phyloP scores from a whole-genome alignment of 23 tunicate species.

The Clavelina lepadiformis region DNA sequence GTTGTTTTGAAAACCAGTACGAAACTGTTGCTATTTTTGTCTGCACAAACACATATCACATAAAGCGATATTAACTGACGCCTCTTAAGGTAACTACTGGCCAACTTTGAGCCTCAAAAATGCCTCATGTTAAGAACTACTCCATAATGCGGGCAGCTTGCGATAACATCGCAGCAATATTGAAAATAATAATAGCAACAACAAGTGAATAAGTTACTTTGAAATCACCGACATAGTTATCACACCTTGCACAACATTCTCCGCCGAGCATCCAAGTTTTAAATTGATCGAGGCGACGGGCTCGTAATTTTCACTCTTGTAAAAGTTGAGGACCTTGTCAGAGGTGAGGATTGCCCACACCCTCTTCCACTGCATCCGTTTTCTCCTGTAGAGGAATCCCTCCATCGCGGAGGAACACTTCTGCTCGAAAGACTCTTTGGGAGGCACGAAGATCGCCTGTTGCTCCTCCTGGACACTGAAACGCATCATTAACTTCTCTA shows the following conservation, averaged over 20 bases:
- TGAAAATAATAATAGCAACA: too few relatives aligned
- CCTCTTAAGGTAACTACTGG: too few relatives aligned
- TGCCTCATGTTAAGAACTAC: too few relatives aligned
- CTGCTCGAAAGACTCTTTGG: neutral
- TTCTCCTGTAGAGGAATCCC: slow-evolving; percentile 50
- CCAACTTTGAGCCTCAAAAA: too few relatives aligned
- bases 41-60: too few relatives aligned
- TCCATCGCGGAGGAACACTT: slow-evolving; percentile 26
- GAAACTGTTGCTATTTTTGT: slow-evolving; percentile 3
- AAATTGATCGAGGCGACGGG: neutral
- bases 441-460: neutral
- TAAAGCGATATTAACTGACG: too few relatives aligned
- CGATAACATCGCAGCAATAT: too few relatives aligned
- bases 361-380: slow-evolving; percentile 45
- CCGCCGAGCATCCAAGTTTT: slow-evolving; percentile 37
- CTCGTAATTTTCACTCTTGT: slow-evolving; percentile 21
- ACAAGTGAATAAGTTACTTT: neutral
- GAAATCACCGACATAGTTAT: neutral
- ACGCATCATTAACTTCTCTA: too few relatives aligned
- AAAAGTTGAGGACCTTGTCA: slow-evolving; percentile 35
- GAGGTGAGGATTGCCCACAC: slow-evolving; percentile 52
- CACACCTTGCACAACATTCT: slow-evolving; percentile 54
- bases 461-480: too few relatives aligned
- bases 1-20: neutral
- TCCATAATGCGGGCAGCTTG: too few relatives aligned